Evolutionary conservation across 2,888 invertebrate genomes (phyloP), one percentile per base, ranked within the genome.

Genomic region (Lasioglossum marginatum): DNA sequence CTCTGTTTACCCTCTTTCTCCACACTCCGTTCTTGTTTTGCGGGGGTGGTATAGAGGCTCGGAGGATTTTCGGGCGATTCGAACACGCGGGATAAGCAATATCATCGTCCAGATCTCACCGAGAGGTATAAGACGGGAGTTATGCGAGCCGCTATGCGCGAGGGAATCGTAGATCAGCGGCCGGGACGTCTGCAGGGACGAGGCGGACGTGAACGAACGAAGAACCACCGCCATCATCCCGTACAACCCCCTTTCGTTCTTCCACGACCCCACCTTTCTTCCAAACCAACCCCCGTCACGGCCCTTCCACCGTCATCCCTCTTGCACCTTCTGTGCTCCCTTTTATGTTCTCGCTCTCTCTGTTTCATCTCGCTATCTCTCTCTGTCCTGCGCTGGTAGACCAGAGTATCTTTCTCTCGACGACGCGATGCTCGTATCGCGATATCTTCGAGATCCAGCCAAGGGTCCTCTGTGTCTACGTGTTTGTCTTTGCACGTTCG

Each of bases 121-220:
- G 90, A 90, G 91, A 92, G 92, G 86, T 91, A 91, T 89, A 88
- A 91, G 89, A 86, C 74, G 87, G 84, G 88, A 89, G 94, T 95
- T 95, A 95, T 94, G 95, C 93, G 94, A 93, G 92, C 90, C 90
- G 94, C 94, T 94, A 94, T 94, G 94, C 94, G 94, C 94, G 92
- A 93, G 95, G 95, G 95, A 94, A 94, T 94, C 95, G 93, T 95
- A 94, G 90, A 94, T 95, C 95, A 95, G 90, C 92, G 91, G 92
- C 91, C 90, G 79, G 95, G 94, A 94, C 95, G 94, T 95, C 94
- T 95, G 93, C 94, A 94, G 94, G 94, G 94, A 94, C 94, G 91
- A 92, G 90, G 88, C 88, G 91, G 88, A 91, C 88, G 86, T 79
- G 91, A 89, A 91, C 88, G 90, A 90, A 89, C 89, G 84, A 82